phyloP scores from a whole-genome alignment of 2,113 vertebrate species.

The Electrona antarctica region DNA sequence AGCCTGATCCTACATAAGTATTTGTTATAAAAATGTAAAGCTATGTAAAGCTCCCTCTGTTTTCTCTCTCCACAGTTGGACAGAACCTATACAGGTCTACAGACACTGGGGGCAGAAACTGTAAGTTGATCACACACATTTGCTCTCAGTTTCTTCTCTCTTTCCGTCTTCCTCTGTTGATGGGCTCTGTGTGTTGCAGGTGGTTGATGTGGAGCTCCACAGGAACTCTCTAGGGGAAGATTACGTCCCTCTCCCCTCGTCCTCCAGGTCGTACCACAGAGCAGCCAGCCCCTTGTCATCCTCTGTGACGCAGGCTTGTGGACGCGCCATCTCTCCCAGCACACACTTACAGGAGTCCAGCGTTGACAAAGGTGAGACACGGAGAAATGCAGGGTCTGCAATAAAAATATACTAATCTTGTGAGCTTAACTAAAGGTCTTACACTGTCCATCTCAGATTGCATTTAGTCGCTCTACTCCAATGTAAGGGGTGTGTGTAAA shows the following conservation, averaged over 20 bases:
- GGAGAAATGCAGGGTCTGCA: neutral
- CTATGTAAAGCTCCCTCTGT: neutral
- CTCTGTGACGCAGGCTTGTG: constrained; percentile 73
- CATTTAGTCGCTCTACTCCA: too few relatives aligned
- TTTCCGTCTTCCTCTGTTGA: neutral
- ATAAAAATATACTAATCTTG: neutral
- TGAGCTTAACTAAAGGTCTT: too few relatives aligned
- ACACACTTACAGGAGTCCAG: constrained; percentile 77
- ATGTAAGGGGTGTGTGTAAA: too few relatives aligned
- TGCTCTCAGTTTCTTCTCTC: neutral
- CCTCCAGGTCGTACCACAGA: constrained; percentile 84
- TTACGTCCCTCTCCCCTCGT: constrained; percentile 73
- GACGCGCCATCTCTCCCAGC: constrained; percentile 79
- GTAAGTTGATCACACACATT: constrained; percentile 74
- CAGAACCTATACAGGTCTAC: constrained; percentile 96
- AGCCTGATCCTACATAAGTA: neutral
- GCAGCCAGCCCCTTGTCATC: constrained; percentile 74
- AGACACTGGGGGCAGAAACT: constrained; percentile 97
- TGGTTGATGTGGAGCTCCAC: constrained; percentile 96
- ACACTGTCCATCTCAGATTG: too few relatives aligned
- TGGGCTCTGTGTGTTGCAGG: constrained; percentile 76
- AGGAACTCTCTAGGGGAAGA: constrained; percentile 91
- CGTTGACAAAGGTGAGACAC: constrained; percentile 87
- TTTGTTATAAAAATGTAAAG: neutral
- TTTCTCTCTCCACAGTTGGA: constrained; percentile 84